phyloP scores from a whole-genome alignment of 1,140 invertebrate species.

The Psix sp. region DNA sequence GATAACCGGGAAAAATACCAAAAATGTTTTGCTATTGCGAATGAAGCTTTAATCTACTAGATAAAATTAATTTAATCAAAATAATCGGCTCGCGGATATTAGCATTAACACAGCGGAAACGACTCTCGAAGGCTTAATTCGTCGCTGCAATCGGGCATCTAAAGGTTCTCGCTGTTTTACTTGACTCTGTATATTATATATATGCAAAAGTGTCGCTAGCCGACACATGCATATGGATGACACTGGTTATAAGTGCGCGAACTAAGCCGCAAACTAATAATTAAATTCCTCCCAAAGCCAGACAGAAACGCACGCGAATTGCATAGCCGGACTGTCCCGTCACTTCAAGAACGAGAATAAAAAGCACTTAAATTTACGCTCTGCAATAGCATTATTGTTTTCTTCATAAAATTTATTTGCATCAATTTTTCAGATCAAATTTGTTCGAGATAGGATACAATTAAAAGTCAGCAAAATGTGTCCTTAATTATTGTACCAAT shows the following conservation, averaged over 20 bases:
- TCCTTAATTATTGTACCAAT: too few relatives aligned
- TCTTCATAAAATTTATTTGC: too few relatives aligned
- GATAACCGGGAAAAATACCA: too few relatives aligned
- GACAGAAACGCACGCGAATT: constrained; percentile 34
- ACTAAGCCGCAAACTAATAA: constrained; percentile 71
- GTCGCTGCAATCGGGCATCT: constrained; percentile 22
- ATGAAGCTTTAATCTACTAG: too few relatives aligned
- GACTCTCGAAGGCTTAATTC: constrained; percentile 27
- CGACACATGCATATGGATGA: constrained; percentile 70
- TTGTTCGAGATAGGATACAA: too few relatives aligned
- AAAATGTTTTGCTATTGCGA: too few relatives aligned
- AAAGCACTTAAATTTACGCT: too few relatives aligned
- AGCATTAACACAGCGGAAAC: constrained; percentile 40
- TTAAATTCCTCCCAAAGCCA: constrained; percentile 65
- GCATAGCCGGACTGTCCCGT: constrained; percentile 34
- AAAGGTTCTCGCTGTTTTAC: constrained; percentile 40
- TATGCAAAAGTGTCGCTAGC: constrained; percentile 64
- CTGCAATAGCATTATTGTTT: too few relatives aligned
- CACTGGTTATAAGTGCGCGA: constrained; percentile 59
- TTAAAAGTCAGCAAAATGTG: too few relatives aligned
- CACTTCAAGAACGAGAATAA: constrained; percentile 55
- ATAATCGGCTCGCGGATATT: constrained; percentile 10
- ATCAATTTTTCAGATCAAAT: too few relatives aligned
- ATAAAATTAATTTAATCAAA: neutral
- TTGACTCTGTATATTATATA: constrained; percentile 55